Evolutionary conservation across 1,140 invertebrate genomes (phyloP), one percentile per base, ranked within the genome.

Genomic region (Idris sp.): DNA sequence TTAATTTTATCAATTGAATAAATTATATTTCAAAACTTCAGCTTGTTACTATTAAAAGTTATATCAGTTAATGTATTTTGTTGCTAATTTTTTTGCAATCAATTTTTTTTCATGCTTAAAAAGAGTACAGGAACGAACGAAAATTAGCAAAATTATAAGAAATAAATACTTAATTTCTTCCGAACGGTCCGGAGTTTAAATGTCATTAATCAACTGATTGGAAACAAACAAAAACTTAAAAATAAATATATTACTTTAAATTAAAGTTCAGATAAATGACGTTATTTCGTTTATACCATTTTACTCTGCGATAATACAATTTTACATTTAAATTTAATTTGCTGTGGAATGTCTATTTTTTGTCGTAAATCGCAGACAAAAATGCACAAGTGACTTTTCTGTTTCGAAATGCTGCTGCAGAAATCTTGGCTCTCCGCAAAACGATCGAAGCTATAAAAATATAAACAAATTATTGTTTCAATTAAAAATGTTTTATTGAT

Each of bases 401-500:
- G n/a, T 33, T 33, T 33, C 31, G 31, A 33, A 33, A 11, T n/a
- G 28, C 22, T 9, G 2, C 13, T 33, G 2, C 31, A 33, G 11
- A 10, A 30, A 30, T 10, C 31, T 33, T 33, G 31, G 31, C n/a
- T 33, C 11, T 10, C 10, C 10, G 10, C 10, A 11, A 10, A 3
- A 33, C 31, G 10, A 13, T 25, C 15, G 18, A n/a, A n/a, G n/a
- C n/a, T n/a, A n/a, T 30, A 35, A 48, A 53, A 41, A 13, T 30
- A 6, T 25, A 30, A 41, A 54, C 19, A 25, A 54, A 54, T 53
- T n/a, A n/a, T n/a, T 53, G 33, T 18, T 53, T 26, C 18, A 15
- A 26, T 25, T 25, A 41, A 56, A 56, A 26, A 58, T 46, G 41
- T 18, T 58, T 58, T 46, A 56, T 56, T 13, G 11, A 18, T 2